A percentile compares a stretch with the other conserved stretches of the same genome.
phyloP scores from a whole-genome alignment of 2,797 vertebrate genomes.

The Kryptolebias ocellatus region DNA sequence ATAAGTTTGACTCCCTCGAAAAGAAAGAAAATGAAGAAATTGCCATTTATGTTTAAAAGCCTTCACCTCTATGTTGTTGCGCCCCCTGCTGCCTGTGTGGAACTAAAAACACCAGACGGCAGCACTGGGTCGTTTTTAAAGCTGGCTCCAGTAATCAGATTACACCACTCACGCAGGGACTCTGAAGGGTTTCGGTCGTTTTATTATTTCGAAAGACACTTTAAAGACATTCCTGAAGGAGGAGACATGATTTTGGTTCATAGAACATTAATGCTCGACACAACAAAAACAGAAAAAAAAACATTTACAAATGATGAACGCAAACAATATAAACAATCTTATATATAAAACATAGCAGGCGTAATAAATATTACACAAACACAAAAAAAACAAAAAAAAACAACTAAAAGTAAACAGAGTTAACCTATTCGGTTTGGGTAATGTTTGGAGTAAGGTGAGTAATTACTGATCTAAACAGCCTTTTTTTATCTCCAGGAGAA shows the following conservation, averaged over 20 bases:
- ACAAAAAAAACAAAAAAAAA: conserved; percentile 38
- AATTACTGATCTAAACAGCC: conserved; percentile 49
- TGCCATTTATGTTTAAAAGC: no score
- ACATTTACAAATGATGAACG: conserved; percentile 73
- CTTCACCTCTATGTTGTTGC: no score
- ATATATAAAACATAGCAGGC: conserved; percentile 81
- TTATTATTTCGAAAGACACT: conserved; percentile 77
- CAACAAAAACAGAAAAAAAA: conserved; percentile 55
- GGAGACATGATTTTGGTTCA: conserved; percentile 80
- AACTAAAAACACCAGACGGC: no score
- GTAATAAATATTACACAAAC: conserved; percentile 86
- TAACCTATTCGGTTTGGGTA: conserved; percentile 74
- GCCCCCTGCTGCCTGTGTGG: no score
- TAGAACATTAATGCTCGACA: conserved; percentile 74
- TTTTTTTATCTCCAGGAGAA: conserved; percentile 40
- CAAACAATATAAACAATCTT: conserved; percentile 81
- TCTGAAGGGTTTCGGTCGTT: conserved; percentile 65
- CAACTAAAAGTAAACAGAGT: conserved; percentile 74
- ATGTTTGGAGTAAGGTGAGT: conserved; percentile 56
- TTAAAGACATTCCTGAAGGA: conserved; percentile 75
- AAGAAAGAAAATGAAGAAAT: no score
- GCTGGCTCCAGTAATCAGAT: conserved; percentile 23
- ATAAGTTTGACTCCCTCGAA: no score
- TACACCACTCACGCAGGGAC: conserved; percentile 62
- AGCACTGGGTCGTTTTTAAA: no score